These are phyloP conservation scores for Tokudaia muenninki DNA, from an alignment of 2,797 vertebrate species.

Conservation along the genomic window DNA sequence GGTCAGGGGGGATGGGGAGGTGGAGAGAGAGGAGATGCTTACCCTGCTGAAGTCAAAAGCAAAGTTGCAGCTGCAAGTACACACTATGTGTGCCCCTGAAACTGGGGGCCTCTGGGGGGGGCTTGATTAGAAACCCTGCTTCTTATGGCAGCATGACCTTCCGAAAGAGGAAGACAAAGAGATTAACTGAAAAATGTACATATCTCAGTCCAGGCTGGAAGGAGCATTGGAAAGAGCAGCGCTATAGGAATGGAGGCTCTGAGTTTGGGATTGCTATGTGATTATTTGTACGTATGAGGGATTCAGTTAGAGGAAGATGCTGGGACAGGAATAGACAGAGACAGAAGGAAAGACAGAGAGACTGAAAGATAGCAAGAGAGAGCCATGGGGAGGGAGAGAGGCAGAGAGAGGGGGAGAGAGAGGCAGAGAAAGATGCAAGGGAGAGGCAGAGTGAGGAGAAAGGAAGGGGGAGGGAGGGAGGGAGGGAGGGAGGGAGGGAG, in stretches of 20 bases:
- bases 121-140: background rate
- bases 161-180: background rate
- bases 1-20: background rate
- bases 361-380: too few relatives aligned
- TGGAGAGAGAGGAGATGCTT: background rate
- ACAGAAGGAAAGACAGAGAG: background rate
- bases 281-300: background rate
- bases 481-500: background rate
- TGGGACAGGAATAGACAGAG: background rate
- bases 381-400: background rate
- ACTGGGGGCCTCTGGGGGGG: background rate
- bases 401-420: background rate
- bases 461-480: too few relatives aligned
- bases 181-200: background rate
- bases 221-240: background rate
- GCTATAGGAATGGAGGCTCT: background rate
- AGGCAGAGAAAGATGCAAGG: background rate
- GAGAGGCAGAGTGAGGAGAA: background rate
- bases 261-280: background rate
- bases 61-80: background rate
- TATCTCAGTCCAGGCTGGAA: background rate
- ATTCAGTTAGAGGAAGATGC: background rate
- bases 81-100: background rate
- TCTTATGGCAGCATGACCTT: background rate
- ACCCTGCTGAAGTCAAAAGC: background rate